Evolutionary conservation across 2,113 vertebrate species (phyloP), one percentile per base, ranked within the genome.

Genomic region (Loxodonta africana): DNA sequence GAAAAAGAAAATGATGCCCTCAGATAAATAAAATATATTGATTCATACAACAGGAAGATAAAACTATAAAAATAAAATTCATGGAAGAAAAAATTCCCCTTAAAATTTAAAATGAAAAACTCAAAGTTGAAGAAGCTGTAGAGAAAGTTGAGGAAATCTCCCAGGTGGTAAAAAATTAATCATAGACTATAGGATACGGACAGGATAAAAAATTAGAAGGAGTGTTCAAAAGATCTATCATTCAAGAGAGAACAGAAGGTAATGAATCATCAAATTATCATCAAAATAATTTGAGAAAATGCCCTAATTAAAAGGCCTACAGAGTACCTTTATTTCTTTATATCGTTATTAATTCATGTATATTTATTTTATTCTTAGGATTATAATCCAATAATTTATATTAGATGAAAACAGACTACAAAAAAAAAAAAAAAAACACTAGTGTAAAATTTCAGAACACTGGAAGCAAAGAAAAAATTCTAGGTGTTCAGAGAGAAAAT

Each of bases 201-300:
- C 10, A 1, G 48, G 48, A 25, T 53, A 81, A 95, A 93, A 87
- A 83, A 86, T 28, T 82, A 71, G 17, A 81, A 84, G 20, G 82
- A 8, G 18, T 37, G 0, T 78, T 48, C 1, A 57, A 83, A 92
- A 80, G 21, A 73, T 62, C 11, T 51, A 33, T 1, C 2, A 74
- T 86, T 11, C 9, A 76, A 51, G 14, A 7, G 2, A 76, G 1
- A 82, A 96, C 1, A 71, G 6, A 76, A 30, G 33, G 14, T 63
- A 84, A 92, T 62, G 81, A 81, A 74, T 67, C 23, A 93, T 82
- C 26, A 76, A 60, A 33, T 76, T 76, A 67, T 69, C 62, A 26
- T 57, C n/a, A 95, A 82, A 74, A 76, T 95, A 60, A 44, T 46
- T 77, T 90, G 60, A 51, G 57, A 48, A 90, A 86, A 62, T 25